phyloP scores from a whole-genome alignment of 2,888 invertebrate species.

The Pristionchus fissidentatus region DNA sequence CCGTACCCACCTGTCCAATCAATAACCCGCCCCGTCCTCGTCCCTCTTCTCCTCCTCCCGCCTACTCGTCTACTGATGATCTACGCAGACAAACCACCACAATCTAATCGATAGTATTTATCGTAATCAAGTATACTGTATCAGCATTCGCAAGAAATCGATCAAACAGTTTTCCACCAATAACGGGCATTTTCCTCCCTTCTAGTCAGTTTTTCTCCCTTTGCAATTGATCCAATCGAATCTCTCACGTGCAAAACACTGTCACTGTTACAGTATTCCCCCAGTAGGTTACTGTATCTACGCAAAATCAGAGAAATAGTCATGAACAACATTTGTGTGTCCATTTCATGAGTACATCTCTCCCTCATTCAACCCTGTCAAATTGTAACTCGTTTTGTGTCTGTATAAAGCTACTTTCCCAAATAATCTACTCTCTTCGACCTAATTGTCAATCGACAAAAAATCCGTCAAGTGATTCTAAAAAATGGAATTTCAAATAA shows the following conservation, averaged over 20 bases:
- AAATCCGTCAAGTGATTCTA: no score
- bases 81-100: slow-evolving; percentile 3
- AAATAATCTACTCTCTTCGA: neutral
- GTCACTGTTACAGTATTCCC: no score
- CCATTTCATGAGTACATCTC: slow-evolving; percentile 12
- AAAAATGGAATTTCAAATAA: no score
- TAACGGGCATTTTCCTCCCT: slow-evolving; percentile 20
- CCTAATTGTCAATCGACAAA: neutral
- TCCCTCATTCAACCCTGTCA: neutral
- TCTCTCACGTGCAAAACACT: slow-evolving; percentile 34
- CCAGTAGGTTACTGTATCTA: no score
- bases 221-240: neutral
- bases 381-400: neutral
- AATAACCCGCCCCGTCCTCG: slow-evolving; percentile 6
- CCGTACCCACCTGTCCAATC: no score
- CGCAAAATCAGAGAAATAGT: slow-evolving; percentile 25
- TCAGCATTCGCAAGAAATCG: neutral
- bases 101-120: neutral
- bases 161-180: slow-evolving; percentile 4
- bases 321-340: slow-evolving; percentile 4
- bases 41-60: slow-evolving; percentile 45
- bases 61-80: slow-evolving; percentile 38
- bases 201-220: slow-evolving; percentile 4
- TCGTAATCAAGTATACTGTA: no score
- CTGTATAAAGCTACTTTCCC: slow-evolving; percentile 27